Evolutionary conservation across 2,797 vertebrate species (phyloP), one percentile per base, ranked within the genome.

Genomic region (Sarcophilus harrisii): DNA sequence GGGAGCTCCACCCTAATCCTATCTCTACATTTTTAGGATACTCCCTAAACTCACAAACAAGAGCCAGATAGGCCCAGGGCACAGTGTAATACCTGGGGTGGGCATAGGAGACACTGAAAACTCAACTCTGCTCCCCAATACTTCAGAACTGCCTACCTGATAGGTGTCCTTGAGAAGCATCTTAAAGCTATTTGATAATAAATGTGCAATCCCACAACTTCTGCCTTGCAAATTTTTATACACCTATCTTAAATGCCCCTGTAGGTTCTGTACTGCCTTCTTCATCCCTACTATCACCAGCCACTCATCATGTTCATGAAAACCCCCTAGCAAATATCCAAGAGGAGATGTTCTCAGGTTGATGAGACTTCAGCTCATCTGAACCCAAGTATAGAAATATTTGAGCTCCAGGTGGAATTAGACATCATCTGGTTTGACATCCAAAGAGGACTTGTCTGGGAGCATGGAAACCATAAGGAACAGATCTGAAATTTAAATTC

Each of bases 171-270:
- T 81, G 21, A 27, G 32, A 24, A 92, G 52, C 58, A 29, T 38
- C 92, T 95, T 91, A 87, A 87, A 38, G 9, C 9, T n/a, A 27
- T 97, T 91, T 96, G 81, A 90, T 94, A 98, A 98, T 98, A 98
- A 98, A 98, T 94, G 94, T 96, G 91, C 91, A 97, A 96, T 93
- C 58, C 96, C 92, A 81, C 58, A 24, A 90, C 58, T 24, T 21
- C 29, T 1, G 2, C 52, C 49, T 96, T 57, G 12, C 57, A 3
- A 10, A 29, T 59, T 91, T 92, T 49, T 93, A 87, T 90, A n/a
- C 30, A 11, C 10, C 38, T 45, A 12, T 49, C 24, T 12, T 24
- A 2, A 87, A 21, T 45, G 27, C 24, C 38, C 73, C 38, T 49
- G 21, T 5, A 49, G 3, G 73, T 54, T 55, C 87, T 95, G 30